These are phyloP conservation scores for Ctenopoma multispine DNA, from an alignment of 2,797 vertebrate genomes.

Conservation along the genomic window DNA sequence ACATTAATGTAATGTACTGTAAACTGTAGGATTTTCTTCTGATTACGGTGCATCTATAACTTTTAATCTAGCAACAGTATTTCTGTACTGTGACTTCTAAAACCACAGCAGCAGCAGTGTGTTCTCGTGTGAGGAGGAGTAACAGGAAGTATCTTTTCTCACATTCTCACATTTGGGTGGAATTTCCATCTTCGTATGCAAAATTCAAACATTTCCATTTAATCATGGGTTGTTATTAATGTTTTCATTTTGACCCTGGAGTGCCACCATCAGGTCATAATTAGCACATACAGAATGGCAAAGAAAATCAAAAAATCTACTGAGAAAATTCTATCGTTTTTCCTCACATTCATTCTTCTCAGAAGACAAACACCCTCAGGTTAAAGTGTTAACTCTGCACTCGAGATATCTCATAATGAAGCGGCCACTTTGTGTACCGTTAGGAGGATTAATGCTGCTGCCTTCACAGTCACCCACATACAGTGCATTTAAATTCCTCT, in stretches of 20 bases:
- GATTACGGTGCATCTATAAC: too few species aligned
- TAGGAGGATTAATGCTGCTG: constrained; percentile 3
- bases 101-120: too few species aligned
- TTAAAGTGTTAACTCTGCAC: not conserved
- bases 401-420: constrained; percentile 2
- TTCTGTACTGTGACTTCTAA: too few species aligned
- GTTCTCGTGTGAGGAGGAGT: too few species aligned
- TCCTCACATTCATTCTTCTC: constrained; percentile 1
- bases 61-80: too few species aligned
- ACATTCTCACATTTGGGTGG: not conserved
- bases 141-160: too few species aligned
- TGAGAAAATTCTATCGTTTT: too few species aligned
- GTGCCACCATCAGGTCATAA: not conserved
- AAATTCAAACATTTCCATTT: not conserved
- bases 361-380: constrained; percentile 1
- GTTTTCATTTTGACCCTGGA: not conserved
- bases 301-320: not conserved
- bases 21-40: too few species aligned
- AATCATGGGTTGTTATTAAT: not conserved
- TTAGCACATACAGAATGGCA: not conserved
- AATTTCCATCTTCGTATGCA: not conserved
- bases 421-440: not conserved
- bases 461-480: constrained; percentile 12
- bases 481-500: constrained; percentile 9
- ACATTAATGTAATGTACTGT: too few species aligned